A percentile compares a stretch with the other conserved stretches of the same genome.
phyloP scores from a whole-genome alignment of 2,888 invertebrate genomes.

The Epistrophe eligans region DNA sequence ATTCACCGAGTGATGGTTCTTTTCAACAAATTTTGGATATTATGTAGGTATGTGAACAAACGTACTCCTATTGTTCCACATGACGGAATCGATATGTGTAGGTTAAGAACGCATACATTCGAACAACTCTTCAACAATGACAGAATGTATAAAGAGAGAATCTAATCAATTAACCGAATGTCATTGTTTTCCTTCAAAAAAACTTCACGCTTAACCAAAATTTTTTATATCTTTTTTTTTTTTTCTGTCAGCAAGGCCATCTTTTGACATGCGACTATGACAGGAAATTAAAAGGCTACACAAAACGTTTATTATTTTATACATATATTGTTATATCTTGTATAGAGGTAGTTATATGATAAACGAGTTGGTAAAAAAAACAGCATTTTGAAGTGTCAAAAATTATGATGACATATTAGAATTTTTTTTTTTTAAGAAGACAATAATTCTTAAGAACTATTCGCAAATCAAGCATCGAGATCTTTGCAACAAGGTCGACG shows the following conservation, averaged over 20 bases:
- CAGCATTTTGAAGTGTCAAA: slow-evolving; percentile 33
- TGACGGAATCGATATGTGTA: slow-evolving; percentile 27
- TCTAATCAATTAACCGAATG: slow-evolving; percentile 70
- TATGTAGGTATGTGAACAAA: neutral
- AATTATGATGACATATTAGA: slow-evolving; percentile 17
- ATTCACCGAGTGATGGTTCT: neutral
- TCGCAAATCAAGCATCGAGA: neutral
- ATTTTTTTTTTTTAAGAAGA: neutral
- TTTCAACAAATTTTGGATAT: slow-evolving; percentile 2
- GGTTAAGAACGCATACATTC: neutral
- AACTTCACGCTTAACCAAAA: slow-evolving; percentile 31
- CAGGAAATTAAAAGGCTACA: slow-evolving; percentile 14
- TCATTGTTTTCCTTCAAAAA: slow-evolving; percentile 68
- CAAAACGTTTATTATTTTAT: slow-evolving; percentile 7
- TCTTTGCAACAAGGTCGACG: slow-evolving; percentile 39
- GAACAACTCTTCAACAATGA: neutral
- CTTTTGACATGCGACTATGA: slow-evolving; percentile 58
- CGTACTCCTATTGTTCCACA: slow-evolving; percentile 39
- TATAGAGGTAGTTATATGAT: neutral
- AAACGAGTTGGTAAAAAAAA: neutral
- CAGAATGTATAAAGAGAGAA: slow-evolving; percentile 11
- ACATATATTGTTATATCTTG: neutral
- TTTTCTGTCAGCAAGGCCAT: slow-evolving; percentile 64
- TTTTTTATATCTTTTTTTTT: slow-evolving; percentile 13
- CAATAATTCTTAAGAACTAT: neutral